A percentile compares a stretch with the other conserved stretches of the same genome.
These are phyloP conservation scores for Acrocera orbiculus DNA, from an alignment of 2,888 invertebrate species.

Conservation along the genomic window DNA sequence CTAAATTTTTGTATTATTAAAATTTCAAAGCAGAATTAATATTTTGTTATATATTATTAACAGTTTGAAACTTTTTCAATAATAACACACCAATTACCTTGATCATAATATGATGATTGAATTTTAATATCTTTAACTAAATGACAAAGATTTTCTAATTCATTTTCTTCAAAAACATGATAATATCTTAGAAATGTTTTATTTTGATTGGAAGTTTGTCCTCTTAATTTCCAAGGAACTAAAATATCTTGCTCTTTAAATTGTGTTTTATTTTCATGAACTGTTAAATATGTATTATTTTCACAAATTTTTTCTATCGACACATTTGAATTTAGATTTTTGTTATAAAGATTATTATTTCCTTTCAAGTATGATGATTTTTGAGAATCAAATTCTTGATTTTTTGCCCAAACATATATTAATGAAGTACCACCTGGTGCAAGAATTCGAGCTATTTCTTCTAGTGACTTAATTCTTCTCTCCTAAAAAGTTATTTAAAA, in stretches of 20 bases:
- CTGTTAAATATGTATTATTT: conserved; percentile 32
- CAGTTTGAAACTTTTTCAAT: too few species aligned
- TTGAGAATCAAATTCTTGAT: conserved; percentile 50
- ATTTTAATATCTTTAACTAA: conserved; percentile 37
- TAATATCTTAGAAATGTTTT: conserved; percentile 65
- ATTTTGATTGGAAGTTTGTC: conserved; percentile 18
- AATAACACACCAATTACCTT: conserved; percentile 93
- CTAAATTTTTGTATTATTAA: too few species aligned
- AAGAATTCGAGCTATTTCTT: conserved; percentile 59
- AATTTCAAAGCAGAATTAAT: too few species aligned
- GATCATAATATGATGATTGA: conserved; percentile 67
- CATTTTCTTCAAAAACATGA: conserved; percentile 79
- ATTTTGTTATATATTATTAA: too few species aligned
- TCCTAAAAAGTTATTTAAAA: conserved; percentile 30
- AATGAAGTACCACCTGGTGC: conserved; percentile 56
- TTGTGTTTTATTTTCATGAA: conserved; percentile 81
- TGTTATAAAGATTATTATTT: too few species aligned
- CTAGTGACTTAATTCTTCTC: conserved; percentile 54
- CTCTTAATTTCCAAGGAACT: conserved; percentile 84
- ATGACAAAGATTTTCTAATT: conserved; percentile 49
- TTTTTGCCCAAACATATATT: conserved; percentile 93
- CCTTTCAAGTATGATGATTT: conserved; percentile 59
- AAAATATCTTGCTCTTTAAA: conserved; percentile 81
- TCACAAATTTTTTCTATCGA: conserved; percentile 13
- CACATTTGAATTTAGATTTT: conserved; percentile 17